Evolutionary conservation across 1,140 invertebrate species (phyloP).

Genomic region (Brachionus rotundiformis): DNA sequence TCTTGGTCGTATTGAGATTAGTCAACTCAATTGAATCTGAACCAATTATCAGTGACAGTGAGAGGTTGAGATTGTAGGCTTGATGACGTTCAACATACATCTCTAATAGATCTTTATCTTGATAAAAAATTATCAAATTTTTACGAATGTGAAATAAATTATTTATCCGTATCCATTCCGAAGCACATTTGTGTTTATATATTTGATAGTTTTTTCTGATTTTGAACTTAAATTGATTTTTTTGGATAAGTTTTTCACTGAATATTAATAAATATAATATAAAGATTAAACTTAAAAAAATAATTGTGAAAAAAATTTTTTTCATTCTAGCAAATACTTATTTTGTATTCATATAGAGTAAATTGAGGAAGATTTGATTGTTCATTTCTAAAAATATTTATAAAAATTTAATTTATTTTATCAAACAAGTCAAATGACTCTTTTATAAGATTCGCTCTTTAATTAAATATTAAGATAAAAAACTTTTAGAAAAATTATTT

Average conservation of each 20-base stretch:
- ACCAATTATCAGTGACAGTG: neutral
- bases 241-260: neutral
- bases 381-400: no score
- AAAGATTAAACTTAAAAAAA: no score
- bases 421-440: no score
- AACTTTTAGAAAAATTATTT: no score
- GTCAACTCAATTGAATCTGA: neutral
- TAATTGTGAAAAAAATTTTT: no score
- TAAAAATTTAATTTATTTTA: no score
- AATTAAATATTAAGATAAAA: no score
- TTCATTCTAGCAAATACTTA: no score
- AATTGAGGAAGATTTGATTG: no score
- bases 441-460: no score
- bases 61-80: neutral
- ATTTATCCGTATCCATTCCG: neutral
- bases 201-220: neutral
- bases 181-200: neutral
- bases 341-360: no score
- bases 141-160: neutral
- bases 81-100: neutral
- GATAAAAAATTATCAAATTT: slow-evolving; percentile 1
- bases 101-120: neutral
- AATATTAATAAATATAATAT: no score
- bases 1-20: neutral
- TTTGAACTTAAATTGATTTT: neutral